Evolutionary conservation across 2,888 invertebrate species (phyloP).

Genomic region (Lithophane leautieri): DNA sequence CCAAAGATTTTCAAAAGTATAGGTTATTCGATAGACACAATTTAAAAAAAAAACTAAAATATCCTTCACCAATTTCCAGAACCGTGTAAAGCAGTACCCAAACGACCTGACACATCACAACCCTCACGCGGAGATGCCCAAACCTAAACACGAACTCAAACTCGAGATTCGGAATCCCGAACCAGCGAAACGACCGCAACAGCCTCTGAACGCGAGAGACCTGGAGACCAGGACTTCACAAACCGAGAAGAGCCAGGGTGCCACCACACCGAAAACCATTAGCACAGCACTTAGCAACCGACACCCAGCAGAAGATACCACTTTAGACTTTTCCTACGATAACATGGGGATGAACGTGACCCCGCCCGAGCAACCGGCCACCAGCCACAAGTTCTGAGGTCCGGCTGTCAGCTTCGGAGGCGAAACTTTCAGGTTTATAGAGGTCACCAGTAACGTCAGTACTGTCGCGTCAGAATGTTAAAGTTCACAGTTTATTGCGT

Average conservation of each 20-base stretch:
- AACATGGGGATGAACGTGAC: slow-evolving; percentile 94
- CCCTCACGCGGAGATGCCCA: slow-evolving; percentile 86
- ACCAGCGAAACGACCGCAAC: slow-evolving; percentile 79
- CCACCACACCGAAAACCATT: slow-evolving; percentile 92
- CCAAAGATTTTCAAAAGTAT: not conserved
- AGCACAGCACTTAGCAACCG: slow-evolving; percentile 93
- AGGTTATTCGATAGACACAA: not conserved
- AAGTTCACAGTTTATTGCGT: slow-evolving; percentile 17
- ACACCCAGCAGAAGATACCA: slow-evolving; percentile 94
- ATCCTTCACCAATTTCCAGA: slow-evolving; percentile 74
- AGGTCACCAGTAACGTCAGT: slow-evolving; percentile 52
- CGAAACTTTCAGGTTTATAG: slow-evolving; percentile 69
- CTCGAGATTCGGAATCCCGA: slow-evolving; percentile 85
- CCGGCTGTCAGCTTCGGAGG: slow-evolving; percentile 71
- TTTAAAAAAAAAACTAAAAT: not conserved
- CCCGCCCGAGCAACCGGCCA: slow-evolving; percentile 86
- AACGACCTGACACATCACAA: slow-evolving; percentile 86
- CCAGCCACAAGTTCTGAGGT: slow-evolving; percentile 84
- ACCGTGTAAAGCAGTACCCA: slow-evolving; percentile 86
- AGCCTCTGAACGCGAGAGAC: slow-evolving; percentile 84
- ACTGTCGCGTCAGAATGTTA: slow-evolving; percentile 40
- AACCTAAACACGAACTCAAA: slow-evolving; percentile 84
- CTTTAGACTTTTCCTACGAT: slow-evolving; percentile 94
- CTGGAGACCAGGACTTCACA: slow-evolving; percentile 83
- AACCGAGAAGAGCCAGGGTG: slow-evolving; percentile 89